Evolutionary conservation across 2,113 vertebrate genomes (phyloP), one percentile per base, ranked within the genome.

Genomic region (Trinectes maculatus): DNA sequence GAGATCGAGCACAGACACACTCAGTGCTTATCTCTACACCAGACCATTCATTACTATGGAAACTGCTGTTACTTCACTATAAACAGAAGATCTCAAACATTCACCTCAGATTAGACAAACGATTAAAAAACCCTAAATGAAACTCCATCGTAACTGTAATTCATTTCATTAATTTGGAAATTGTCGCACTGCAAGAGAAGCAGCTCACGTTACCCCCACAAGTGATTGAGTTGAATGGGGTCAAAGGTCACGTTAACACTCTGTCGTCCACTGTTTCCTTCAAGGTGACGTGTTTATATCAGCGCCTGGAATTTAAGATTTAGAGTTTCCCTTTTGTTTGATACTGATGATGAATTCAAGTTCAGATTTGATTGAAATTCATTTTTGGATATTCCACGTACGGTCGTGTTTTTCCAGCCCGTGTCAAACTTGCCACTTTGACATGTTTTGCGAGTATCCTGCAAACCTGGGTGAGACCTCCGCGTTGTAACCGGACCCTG

Each of bases 231-330:
- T 3, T 29, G 11, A 24, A 44, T 16, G 0, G 33, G 67, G 63
- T 82, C 44, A 77, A 64, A 80, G 60, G 52, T 77, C 64, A 12
- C 5, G 39, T 75, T 63, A 49, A 51, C 64, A 56, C n/a, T 71
- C 52, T 66, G 12, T 3, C 21, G 36, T 21, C 33, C 12, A 65
- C 7, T 28, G 66, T 75, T 63, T 68, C 53, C 68, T 66, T 58
- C 1, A 9, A 19, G 9, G 19, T 16, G 28, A n/a, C n/a, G 5
- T 4, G 3, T 0, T 24, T 25, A 1, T 43, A n/a, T 48, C n/a
- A 8, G 8, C 0, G 1, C 5, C 13, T 12, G 3, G n/a, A 24
- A 12, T 39, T 24, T 18, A 3, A 48, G 3, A 48, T 37, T 29
- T 8, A 36, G 19, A 26, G 33, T 24, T 44, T 18, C 28, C 42